Percentiles rank a stretch among this genome's conserved stretches.
Evolutionary conservation across 2,797 vertebrate genomes (phyloP).

Genomic region (Cephalopachus bancanus): DNA sequence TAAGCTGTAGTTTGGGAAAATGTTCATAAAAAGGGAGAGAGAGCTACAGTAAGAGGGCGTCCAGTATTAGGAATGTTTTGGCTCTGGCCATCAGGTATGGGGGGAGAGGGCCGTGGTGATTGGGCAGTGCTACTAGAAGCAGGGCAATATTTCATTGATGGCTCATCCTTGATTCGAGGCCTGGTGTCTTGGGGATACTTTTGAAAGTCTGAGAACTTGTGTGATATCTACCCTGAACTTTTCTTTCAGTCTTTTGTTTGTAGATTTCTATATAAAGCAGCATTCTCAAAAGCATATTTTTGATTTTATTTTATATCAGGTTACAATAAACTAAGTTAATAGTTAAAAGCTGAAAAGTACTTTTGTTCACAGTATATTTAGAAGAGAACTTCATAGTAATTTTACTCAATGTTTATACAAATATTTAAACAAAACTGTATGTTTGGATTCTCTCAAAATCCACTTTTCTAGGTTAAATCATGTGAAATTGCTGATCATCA

Average conservation of each 20-base stretch:
- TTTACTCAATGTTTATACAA: conserved; percentile 42
- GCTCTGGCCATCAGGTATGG: neutral
- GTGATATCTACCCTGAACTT: neutral
- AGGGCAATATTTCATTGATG: neutral
- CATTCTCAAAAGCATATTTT: neutral
- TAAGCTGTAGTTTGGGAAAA: neutral
- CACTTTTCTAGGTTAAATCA: neutral
- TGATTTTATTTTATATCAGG: conserved; percentile 16
- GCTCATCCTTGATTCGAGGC: neutral
- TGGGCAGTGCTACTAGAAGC: neutral
- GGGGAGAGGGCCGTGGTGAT: too few relatives aligned
- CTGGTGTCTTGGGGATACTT: neutral
- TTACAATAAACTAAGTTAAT: neutral
- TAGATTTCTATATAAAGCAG: neutral
- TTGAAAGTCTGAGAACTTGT: neutral
- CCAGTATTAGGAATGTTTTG: neutral
- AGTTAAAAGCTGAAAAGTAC: conserved; percentile 7
- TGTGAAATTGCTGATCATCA: neutral
- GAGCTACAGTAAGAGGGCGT: neutral
- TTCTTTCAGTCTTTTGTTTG: neutral
- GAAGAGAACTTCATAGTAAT: neutral
- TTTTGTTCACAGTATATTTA: conserved; percentile 8
- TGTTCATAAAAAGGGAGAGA: neutral
- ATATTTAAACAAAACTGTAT: neutral
- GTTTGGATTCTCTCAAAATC: conserved; percentile 16